These are phyloP conservation scores for Meteorus cinctellus DNA, from an alignment of 2,888 invertebrate species.

Conservation along the genomic window DNA sequence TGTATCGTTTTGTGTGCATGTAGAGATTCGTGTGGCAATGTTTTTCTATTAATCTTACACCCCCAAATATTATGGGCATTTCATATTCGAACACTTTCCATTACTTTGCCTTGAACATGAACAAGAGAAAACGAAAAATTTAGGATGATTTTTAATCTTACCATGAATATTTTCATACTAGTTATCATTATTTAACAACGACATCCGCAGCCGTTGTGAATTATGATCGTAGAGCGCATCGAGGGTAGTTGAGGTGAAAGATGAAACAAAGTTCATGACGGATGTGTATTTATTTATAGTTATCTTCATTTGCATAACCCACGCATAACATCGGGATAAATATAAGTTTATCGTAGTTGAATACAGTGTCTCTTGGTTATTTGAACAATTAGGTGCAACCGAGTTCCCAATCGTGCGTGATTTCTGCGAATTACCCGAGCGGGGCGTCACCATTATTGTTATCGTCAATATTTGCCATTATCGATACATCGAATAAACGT, in stretches of 20 bases:
- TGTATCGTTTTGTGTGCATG: no score
- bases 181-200: constrained; percentile 17
- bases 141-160: no score
- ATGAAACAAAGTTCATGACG: constrained; percentile 22
- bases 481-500: not conserved
- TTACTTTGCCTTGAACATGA: no score
- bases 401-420: constrained; percentile 47
- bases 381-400: constrained; percentile 37
- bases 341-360: not conserved
- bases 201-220: constrained; percentile 14
- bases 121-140: no score
- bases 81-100: no score
- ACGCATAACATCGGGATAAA: not conserved
- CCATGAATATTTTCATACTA: no score
- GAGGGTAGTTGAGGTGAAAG: constrained; percentile 22
- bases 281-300: not conserved
- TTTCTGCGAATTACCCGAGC: constrained; percentile 51
- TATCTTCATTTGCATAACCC: not conserved
- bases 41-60: no score
- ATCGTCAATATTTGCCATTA: not conserved
- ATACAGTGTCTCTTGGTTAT: constrained; percentile 8
- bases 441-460: constrained; percentile 37
- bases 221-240: not conserved
- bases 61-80: no score
- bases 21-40: no score